A percentile compares a stretch with the other conserved stretches of the same genome.
These are phyloP conservation scores for Pentalonia nigronervosa DNA, from an alignment of 1,140 invertebrate species.

Conservation along the genomic window DNA sequence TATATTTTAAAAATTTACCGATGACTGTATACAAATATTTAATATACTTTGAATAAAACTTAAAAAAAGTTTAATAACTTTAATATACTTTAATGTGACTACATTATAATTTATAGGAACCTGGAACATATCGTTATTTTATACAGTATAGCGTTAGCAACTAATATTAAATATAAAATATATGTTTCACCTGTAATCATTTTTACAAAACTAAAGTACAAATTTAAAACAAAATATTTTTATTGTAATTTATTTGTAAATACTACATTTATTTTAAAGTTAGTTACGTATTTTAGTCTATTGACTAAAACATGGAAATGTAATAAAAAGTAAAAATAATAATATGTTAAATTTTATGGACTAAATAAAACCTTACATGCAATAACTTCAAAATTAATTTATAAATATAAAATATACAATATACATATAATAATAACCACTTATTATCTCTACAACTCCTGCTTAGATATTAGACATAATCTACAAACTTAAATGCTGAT, in stretches of 20 bases:
- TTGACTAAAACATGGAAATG: not conserved
- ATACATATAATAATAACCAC: too few relatives aligned
- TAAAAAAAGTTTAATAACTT: too few relatives aligned
- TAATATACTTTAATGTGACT: not conserved
- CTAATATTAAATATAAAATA: not conserved
- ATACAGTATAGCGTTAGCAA: not conserved
- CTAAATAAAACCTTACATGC: not conserved
- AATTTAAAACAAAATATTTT: not conserved
- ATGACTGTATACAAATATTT: not conserved
- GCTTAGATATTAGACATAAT: too few relatives aligned
- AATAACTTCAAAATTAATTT: too few relatives aligned
- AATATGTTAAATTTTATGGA: not conserved
- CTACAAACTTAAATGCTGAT: not conserved
- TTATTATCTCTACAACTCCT: too few relatives aligned
- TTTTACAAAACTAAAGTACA: not conserved
- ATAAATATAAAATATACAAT: too few relatives aligned
- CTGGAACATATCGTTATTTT: too few relatives aligned
- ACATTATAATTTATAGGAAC: too few relatives aligned
- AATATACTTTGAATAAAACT: not conserved
- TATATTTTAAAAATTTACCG: not conserved
- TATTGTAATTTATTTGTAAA: not conserved
- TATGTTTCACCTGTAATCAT: not conserved
- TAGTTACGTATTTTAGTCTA: not conserved
- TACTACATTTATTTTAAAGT: not conserved
- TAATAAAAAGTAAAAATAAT: not conserved